Conservation (phyloP, 2,888 invertebrate genomes). For the Sturmia bella region DNA sequence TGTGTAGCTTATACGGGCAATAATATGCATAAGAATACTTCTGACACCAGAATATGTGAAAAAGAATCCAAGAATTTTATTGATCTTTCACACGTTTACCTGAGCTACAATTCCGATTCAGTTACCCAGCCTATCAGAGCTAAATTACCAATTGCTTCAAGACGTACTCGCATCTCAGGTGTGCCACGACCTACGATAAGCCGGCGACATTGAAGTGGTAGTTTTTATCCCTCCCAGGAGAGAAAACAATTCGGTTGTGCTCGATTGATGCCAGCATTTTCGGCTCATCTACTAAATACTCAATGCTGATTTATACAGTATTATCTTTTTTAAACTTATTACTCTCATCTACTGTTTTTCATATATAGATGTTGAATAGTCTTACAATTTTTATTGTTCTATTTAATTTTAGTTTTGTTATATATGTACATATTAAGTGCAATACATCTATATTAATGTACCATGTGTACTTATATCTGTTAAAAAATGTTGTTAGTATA, state of each 20-base stretch:
- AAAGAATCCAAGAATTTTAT: conserved; percentile 83
- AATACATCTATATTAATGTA: no score
- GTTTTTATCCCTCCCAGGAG: conserved; percentile 37
- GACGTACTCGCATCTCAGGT: conserved; percentile 83
- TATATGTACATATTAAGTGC: no score
- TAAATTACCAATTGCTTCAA: conserved; percentile 82
- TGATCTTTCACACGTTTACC: conserved; percentile 86
- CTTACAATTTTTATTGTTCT: no score
- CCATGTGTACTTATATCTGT: no score
- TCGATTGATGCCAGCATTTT: conserved; percentile 46
- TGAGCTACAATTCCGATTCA: conserved; percentile 85
- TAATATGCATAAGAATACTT: conserved; percentile 92
- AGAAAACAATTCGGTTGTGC: conserved; percentile 32
- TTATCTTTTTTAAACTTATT: conserved; percentile 73
- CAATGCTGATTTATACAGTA: conserved; percentile 74
- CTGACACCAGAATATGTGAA: conserved; percentile 79
- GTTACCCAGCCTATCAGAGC: conserved; percentile 83
- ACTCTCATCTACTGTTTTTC: conserved; percentile 73
- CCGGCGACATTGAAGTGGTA: conserved; percentile 77
- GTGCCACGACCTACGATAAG: conserved; percentile 83
- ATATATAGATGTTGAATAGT: background rate
- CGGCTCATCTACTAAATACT: conserved; percentile 69
- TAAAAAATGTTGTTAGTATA: no score
- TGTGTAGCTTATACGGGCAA: conserved; percentile 99
- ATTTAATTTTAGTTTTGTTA: no score